Conservation (phyloP, 2,113 vertebrate species). For the Ochotona curzoniae region DNA sequence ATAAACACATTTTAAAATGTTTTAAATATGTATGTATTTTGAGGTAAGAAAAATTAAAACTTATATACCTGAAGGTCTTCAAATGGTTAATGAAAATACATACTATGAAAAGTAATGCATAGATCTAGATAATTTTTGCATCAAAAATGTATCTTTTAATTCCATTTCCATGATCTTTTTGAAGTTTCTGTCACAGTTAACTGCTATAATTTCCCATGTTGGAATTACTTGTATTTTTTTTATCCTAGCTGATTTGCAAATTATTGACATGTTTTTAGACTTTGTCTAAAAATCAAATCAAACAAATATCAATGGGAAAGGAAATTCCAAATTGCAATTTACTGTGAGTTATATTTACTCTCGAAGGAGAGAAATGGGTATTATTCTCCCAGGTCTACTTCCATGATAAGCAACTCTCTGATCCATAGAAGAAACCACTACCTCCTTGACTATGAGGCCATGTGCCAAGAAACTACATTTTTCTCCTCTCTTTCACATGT, state of each 20-base stretch:
- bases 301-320: background rate
- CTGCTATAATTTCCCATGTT: background rate
- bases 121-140: no score
- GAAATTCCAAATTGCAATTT: slow-evolving; percentile 46
- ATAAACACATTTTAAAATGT: no score
- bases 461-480: slow-evolving; percentile 57
- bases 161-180: no score
- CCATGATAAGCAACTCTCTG: slow-evolving; percentile 63
- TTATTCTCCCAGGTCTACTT: slow-evolving; percentile 54
- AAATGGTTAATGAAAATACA: no score
- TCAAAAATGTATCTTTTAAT: no score
- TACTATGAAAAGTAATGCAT: no score
- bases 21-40: no score
- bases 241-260: background rate
- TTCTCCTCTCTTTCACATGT: slow-evolving; percentile 17
- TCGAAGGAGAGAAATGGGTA: slow-evolving; percentile 53
- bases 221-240: background rate
- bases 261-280: slow-evolving; percentile 28
- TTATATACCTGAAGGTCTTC: no score
- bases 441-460: slow-evolving; percentile 59
- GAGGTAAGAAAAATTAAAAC: no score
- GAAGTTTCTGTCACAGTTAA: background rate
- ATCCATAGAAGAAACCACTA: slow-evolving; percentile 72
- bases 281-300: background rate
- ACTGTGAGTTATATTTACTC: slow-evolving; percentile 57